These are phyloP conservation scores for Dipodomys ordii DNA, from an alignment of 2,113 vertebrate genomes.

Conservation along the genomic window DNA sequence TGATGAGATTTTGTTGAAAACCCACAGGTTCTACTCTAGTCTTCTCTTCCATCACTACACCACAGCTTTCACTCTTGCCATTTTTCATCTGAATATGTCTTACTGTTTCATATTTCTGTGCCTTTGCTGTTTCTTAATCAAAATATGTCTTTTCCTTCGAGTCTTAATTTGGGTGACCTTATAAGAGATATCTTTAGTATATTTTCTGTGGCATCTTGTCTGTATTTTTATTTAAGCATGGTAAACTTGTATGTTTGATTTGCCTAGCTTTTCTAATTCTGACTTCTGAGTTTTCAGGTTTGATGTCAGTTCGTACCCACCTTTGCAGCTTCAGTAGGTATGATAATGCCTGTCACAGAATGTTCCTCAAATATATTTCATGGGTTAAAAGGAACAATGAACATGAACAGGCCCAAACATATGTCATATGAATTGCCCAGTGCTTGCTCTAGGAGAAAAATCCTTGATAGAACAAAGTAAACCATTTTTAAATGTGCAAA, in stretches of 20 bases:
- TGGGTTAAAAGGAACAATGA: not conserved
- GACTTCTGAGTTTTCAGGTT: not conserved
- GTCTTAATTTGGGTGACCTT: not conserved
- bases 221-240: not conserved
- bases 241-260: not conserved
- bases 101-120: not conserved
- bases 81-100: not conserved
- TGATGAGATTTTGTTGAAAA: not conserved
- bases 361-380: not conserved
- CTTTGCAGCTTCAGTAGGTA: not conserved
- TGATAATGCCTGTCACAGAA: not conserved
- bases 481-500: not conserved
- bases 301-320: not conserved
- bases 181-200: not conserved
- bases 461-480: not conserved
- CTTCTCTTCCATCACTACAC: not conserved
- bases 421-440: not conserved
- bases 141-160: conserved; percentile 5
- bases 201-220: not conserved
- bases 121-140: not conserved
- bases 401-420: not conserved
- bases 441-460: not conserved
- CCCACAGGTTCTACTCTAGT: not conserved
- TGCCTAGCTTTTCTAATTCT: not conserved
- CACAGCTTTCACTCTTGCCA: not conserved